A percentile compares a stretch with the other conserved stretches of the same genome.
Evolutionary conservation across 2,888 invertebrate species (phyloP).

Genomic region (Orchestes rusci): DNA sequence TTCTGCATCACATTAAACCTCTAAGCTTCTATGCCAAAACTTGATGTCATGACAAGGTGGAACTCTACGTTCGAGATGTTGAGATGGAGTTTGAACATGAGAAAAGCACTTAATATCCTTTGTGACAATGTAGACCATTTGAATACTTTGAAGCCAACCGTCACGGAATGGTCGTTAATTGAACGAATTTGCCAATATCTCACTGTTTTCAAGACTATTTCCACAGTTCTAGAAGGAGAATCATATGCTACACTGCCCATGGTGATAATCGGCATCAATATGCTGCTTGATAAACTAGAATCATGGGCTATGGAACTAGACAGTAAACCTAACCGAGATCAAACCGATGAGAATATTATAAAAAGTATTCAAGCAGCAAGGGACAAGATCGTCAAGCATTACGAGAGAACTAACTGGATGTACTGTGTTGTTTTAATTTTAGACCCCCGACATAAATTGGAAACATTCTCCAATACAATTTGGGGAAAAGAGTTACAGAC

Average conservation of each 20-base stretch:
- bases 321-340: conserved; percentile 12
- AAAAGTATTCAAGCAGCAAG: conserved; percentile 9
- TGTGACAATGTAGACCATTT: conserved; percentile 15
- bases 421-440: conserved; percentile 10
- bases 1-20: conserved; percentile 1
- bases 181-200: conserved; percentile 19
- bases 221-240: conserved; percentile 21
- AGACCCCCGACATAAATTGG: conserved; percentile 4
- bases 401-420: conserved; percentile 14
- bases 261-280: conserved; percentile 17
- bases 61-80: conserved; percentile 1
- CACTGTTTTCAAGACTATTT: conserved; percentile 22
- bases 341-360: conserved; percentile 12
- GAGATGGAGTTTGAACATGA: conserved; percentile 3
- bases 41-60: conserved; percentile 2
- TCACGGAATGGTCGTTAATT: conserved; percentile 9
- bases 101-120: conserved; percentile 8
- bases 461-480: conserved; percentile 10
- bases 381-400: conserved; percentile 6
- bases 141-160: conserved; percentile 1
- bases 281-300: conserved; percentile 17
- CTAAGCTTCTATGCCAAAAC: neutral
- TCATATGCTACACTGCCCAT: conserved; percentile 20
- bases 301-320: conserved; percentile 13
- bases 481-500: conserved; percentile 5